Evolutionary conservation across 2,113 vertebrate species (phyloP), one percentile per base, ranked within the genome.

Genomic region (Danionella cerebrum): DNA sequence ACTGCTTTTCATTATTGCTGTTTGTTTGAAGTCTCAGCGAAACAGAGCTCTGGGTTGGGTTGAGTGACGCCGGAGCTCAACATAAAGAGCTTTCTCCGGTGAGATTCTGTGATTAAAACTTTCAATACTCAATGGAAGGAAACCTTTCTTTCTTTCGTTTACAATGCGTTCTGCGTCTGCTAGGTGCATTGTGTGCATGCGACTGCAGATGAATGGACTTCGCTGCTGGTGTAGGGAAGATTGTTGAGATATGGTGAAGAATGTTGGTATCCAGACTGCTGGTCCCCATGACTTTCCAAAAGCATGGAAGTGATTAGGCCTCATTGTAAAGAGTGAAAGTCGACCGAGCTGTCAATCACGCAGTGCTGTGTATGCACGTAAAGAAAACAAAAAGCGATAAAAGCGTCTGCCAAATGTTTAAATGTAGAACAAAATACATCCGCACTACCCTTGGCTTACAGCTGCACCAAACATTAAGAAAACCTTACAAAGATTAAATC

Each of bases 91-190:
- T 33, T 29, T 36, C 42, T 55, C 50, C 8, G 36, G 69, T 65
- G 60, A 70, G 39, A 41, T 51, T 47, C 10, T 53, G 58, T 48
- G 65, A 65, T 51, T 70, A 59, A 52, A 58, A 38, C 72, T 29
- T 70, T 70, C 72, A 59, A 22, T 54, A 39, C 65, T 71, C 73
- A 80, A 77, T 57, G 48, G 71, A 64, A 72, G 76, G 69, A 79
- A 80, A 54, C 59, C 64, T 75, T 67, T 33, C 51, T 29, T 64
- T 50, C 71, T 51, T 69, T 19, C 8, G 73, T 65, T 76, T 68
- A 42, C 62, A 29, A n/a, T 10, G 22, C 51, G 50, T 54, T 59
- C 66, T 33, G 62, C 25, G 42, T 21, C 52, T 54, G 21, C 24
- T 12, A 25, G 21, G 33, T 8, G 12, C 2, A 65, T 65, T 76